Conservation (phyloP, 2,797 vertebrate species). For the Cheirogaleus major region DNA sequence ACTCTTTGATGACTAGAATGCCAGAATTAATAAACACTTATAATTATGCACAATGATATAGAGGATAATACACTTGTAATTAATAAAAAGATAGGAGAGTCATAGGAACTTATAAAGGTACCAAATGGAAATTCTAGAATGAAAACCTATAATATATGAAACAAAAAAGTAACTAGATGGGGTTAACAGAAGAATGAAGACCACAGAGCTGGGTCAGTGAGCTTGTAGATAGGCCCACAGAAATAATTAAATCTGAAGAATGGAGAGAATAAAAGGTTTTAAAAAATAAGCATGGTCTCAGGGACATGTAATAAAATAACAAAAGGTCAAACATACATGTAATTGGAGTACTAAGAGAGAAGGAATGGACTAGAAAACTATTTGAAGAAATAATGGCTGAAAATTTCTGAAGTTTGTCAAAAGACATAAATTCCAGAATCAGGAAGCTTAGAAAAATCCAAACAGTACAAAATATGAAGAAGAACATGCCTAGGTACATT, state of each 20-base stretch:
- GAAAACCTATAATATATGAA: background rate
- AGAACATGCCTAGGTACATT: background rate
- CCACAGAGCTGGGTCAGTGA: background rate
- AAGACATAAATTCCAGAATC: background rate
- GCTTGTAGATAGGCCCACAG: background rate
- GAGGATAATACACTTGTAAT: background rate
- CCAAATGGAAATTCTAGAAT: background rate
- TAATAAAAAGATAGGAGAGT: background rate
- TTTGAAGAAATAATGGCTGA: background rate
- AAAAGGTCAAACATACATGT: background rate
- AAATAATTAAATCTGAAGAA: conserved; percentile 17
- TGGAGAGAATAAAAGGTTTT: background rate
- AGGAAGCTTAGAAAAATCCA: background rate
- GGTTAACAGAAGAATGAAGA: background rate
- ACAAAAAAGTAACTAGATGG: background rate
- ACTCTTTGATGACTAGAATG: background rate
- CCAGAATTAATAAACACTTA: background rate
- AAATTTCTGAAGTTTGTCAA: background rate
- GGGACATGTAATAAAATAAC: background rate
- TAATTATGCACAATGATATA: background rate
- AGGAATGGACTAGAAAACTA: background rate
- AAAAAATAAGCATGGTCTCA: background rate
- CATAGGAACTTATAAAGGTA: background rate
- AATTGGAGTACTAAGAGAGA: background rate
- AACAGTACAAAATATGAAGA: background rate